Evolutionary conservation across 2,888 invertebrate genomes (phyloP).

Genomic region (Lasioglossum malachurum): DNA sequence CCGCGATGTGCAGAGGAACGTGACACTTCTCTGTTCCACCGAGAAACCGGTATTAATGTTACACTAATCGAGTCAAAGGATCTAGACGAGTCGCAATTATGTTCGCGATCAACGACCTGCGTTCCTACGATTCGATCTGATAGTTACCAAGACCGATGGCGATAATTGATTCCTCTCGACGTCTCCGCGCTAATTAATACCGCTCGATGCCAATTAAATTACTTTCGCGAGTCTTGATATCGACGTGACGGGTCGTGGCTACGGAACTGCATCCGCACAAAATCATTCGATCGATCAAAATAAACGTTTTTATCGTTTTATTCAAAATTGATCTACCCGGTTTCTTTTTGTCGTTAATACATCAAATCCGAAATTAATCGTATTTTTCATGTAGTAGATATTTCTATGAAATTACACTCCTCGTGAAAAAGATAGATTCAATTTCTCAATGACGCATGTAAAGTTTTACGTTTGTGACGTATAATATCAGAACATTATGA

Average conservation of each 20-base stretch:
- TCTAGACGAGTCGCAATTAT: conserved; percentile 1
- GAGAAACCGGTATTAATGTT: conserved; percentile 32
- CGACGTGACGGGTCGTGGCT: neutral
- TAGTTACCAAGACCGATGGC: neutral
- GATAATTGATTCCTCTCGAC: conserved; percentile 3
- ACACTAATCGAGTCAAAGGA: conserved; percentile 22
- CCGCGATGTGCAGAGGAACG: conserved; percentile 51
- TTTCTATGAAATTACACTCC: too few species aligned
- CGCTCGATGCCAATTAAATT: neutral
- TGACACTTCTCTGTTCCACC: conserved; percentile 33
- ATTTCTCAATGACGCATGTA: too few species aligned
- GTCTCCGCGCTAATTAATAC: neutral
- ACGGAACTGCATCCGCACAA: neutral
- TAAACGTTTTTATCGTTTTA: too few species aligned
- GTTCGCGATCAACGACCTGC: conserved; percentile 2
- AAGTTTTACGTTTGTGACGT: too few species aligned
- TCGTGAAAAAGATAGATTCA: too few species aligned
- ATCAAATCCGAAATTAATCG: too few species aligned
- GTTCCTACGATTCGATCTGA: neutral
- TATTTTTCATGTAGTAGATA: too few species aligned
- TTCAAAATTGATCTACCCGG: too few species aligned
- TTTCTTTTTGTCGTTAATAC: too few species aligned
- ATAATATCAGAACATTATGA: too few species aligned
- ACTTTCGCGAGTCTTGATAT: neutral
- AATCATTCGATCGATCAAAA: neutral